Conservation (phyloP, 2,113 vertebrate species). For the Mastomys natalensis region DNA sequence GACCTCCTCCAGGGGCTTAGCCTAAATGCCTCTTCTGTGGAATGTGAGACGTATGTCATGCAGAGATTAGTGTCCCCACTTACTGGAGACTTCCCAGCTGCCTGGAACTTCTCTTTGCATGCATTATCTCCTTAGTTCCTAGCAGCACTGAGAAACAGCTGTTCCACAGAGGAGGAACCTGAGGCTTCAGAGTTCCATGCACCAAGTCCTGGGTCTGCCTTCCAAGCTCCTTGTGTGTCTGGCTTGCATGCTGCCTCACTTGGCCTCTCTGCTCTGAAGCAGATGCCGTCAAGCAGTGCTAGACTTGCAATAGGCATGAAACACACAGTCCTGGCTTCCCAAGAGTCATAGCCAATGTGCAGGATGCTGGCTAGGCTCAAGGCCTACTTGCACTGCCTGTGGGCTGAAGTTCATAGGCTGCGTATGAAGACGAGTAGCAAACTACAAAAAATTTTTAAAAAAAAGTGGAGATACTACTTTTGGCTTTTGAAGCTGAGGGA, state of each 20-base stretch:
- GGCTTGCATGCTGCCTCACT: not conserved
- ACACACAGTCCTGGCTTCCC: not conserved
- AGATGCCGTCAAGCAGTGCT: not conserved
- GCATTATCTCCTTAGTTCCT: not conserved
- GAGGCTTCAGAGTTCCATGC: not conserved
- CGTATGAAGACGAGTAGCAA: slow-evolving; percentile 73
- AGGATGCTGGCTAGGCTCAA: fast-evolving
- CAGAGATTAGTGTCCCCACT: not conserved
- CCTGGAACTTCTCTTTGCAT: not conserved
- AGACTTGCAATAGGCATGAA: not conserved
- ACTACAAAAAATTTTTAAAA: slow-evolving; percentile 47
- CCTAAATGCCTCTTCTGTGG: not conserved
- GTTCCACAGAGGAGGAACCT: not conserved
- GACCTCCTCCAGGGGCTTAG: not conserved
- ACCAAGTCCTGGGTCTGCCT: not conserved
- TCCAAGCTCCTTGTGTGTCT: not conserved
- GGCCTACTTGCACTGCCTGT: slow-evolving; percentile 74
- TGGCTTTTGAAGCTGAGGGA: slow-evolving; percentile 75
- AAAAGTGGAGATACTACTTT: slow-evolving; percentile 21
- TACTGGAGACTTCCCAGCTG: not conserved
- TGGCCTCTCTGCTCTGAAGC: not conserved
- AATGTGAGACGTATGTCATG: not conserved
- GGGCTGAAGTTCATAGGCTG: slow-evolving; percentile 76
- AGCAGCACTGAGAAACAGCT: not conserved
- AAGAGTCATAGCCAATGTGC: fast-evolving